Percentiles rank a stretch among this genome's conserved stretches.
Evolutionary conservation across 2,113 vertebrate species (phyloP).

Genomic region (Corythaeola cristata): DNA sequence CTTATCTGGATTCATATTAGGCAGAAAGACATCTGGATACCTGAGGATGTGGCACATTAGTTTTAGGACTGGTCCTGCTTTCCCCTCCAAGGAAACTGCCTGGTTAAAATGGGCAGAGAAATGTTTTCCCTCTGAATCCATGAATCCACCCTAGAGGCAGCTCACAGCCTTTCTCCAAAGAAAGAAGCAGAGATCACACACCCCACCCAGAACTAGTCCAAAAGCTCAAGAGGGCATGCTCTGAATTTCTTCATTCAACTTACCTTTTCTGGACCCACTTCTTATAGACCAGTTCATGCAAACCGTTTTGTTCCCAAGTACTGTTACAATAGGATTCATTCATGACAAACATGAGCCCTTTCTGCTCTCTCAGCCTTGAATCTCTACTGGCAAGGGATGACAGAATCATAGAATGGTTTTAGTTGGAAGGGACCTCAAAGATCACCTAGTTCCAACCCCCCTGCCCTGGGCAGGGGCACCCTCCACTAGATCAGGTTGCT

Average conservation of each 20-base stretch:
- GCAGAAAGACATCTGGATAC: neutral
- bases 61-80: neutral
- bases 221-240: neutral
- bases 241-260: neutral
- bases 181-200: neutral
- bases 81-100: neutral
- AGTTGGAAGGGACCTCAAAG: too few species aligned
- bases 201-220: neutral
- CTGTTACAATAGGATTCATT: neutral
- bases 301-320: neutral
- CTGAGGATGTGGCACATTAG: rapidly evolving
- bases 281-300: neutral
- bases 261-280: neutral
- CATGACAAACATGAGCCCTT: neutral
- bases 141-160: neutral
- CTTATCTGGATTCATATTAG: neutral
- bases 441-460: too few species aligned
- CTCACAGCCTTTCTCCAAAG: neutral
- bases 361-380: neutral
- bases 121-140: neutral
- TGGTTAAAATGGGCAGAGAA: neutral
- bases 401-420: too few species aligned
- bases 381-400: neutral
- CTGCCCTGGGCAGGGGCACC: too few species aligned
- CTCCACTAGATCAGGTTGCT: too few species aligned